Conservation (phyloP, 2,888 invertebrate genomes). For the Nomada flava region DNA sequence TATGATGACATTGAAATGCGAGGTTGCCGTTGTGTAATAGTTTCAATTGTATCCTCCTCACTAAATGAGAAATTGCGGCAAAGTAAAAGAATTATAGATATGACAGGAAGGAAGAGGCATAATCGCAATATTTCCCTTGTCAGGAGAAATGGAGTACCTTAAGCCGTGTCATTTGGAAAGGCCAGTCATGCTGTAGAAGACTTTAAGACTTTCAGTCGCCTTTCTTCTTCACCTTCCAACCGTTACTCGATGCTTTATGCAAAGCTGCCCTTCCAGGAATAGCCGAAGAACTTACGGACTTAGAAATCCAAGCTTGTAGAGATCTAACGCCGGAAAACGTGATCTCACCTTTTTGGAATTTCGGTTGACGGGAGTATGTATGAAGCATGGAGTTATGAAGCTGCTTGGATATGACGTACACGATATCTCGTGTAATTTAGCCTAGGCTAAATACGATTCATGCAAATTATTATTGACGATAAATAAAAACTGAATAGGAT, state of each 20-base stretch:
- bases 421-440: constrained; percentile 25
- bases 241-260: constrained; percentile 53
- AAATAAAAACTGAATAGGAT: not conserved
- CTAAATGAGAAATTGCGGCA: not conserved
- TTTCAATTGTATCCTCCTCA: not conserved
- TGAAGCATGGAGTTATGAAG: constrained; percentile 12
- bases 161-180: constrained; percentile 61
- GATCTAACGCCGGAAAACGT: constrained; percentile 41
- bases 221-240: constrained; percentile 40
- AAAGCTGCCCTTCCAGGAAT: constrained; percentile 35
- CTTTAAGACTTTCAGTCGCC: constrained; percentile 56
- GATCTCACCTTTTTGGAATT: constrained; percentile 26
- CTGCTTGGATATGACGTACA: constrained; percentile 4
- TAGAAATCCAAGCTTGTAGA: constrained; percentile 53
- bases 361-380: constrained; percentile 24
- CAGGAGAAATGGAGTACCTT: constrained; percentile 48
- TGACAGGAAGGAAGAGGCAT: constrained; percentile 29
- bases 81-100: constrained; percentile 7
- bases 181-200: constrained; percentile 58
- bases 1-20: no score
- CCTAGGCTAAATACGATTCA: not conserved
- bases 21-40: not conserved
- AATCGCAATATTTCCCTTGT: constrained; percentile 61
- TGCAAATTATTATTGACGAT: not conserved
- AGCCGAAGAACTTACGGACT: constrained; percentile 34